Evolutionary conservation across 2,797 vertebrate species (phyloP).

Genomic region (Nasua narica): DNA sequence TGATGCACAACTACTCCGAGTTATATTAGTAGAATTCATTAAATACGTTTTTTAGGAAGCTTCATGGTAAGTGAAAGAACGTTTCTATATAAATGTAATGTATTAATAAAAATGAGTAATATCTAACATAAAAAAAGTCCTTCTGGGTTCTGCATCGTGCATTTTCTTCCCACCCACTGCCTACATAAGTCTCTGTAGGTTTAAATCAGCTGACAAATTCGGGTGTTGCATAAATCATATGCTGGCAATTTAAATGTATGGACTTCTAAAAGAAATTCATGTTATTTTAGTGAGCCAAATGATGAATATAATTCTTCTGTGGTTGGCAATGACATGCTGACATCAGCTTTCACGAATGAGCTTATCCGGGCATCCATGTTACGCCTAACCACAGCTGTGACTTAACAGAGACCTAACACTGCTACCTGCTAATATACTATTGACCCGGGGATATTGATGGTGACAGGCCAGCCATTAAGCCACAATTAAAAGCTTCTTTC

Average conservation of each 20-base stretch:
- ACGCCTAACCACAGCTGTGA: background rate
- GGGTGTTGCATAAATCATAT: constrained; percentile 39
- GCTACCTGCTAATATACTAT: constrained; percentile 43
- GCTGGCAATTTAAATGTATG: constrained; percentile 50
- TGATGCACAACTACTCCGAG: background rate
- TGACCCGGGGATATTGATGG: constrained; percentile 59
- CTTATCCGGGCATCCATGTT: background rate
- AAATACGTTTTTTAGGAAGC: background rate
- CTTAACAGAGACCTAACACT: constrained; percentile 31
- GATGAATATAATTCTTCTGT: constrained; percentile 22
- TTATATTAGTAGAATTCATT: background rate
- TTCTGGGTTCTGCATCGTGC: background rate
- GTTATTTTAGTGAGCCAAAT: constrained; percentile 47
- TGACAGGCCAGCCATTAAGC: constrained; percentile 42
- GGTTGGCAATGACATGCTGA: constrained; percentile 47
- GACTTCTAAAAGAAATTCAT: constrained; percentile 61
- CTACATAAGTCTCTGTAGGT: background rate
- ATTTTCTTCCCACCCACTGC: background rate
- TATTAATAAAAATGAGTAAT: constrained; percentile 39
- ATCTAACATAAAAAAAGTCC: background rate
- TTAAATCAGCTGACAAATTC: constrained; percentile 32
- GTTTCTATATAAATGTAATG: background rate
- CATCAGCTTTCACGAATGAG: constrained; percentile 45
- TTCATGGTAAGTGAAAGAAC: background rate
- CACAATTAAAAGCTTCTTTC: constrained; percentile 72